Base-by-base conservation (phyloP, 2,113 vertebrate genomes). In the Melanocharis versteri region DNA sequence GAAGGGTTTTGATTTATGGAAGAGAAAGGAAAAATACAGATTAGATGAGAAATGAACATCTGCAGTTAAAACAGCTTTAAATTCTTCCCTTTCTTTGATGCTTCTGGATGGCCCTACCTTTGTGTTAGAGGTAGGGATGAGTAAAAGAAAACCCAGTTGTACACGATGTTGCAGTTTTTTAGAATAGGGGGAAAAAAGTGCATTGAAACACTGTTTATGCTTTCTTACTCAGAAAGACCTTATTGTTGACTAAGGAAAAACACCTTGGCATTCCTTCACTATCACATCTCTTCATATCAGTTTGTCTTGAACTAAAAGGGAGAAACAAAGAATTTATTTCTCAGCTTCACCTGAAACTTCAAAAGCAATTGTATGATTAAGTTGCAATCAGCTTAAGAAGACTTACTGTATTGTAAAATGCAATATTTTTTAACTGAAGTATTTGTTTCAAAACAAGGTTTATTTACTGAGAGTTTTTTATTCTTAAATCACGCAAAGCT, bases 241-340 rank as follows among this genome's bases (percentile, higher is more conserved):
- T 93, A 71, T 81, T 93, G 93, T 96, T 94, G 65, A 47, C 33
- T 70, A 64, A 37, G 39, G 79, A 94, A 83, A 96, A 93, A 91
- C 79, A 91, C 31, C 30, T 61, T 66, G 71, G 35, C 62, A 51
- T 78, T 94, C 54, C 44, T 89, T 71, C 65, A 72, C 69, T 94
- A 83, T 92, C 93, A 39, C 24, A 8, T 73, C 75, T 95, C 89
- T 93, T 91, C 61, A 4, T 90, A 91, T 94, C 82, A 64, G 47
- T 68, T 84, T 66, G 78, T 94, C 84, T 87, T 81, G 84, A 82
- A 57, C 47, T 87, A 77, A 61, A 80, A 77, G 56, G 39, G 47
- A 75, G 62, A 83, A 80, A 92, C 82, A 96, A 95, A 92, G 91
- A 53, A 82, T 90, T 87, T 88, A 65, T 91, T 94, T 94, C 9